A percentile compares a stretch with the other conserved stretches of the same genome.
Evolutionary conservation across 2,113 vertebrate genomes (phyloP).

Genomic region (Pachypanchax playfairii): DNA sequence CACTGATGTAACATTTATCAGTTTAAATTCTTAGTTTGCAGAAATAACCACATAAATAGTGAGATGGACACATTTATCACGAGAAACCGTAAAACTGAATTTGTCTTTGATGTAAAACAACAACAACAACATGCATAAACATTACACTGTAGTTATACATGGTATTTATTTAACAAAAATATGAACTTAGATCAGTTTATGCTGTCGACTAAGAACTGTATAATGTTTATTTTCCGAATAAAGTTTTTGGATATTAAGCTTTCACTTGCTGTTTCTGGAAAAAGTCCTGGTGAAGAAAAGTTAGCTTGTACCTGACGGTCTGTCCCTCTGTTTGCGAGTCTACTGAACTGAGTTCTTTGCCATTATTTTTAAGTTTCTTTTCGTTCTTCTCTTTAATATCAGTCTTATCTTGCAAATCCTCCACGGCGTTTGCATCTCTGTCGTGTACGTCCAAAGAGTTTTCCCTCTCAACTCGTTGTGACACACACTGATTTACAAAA

Average conservation of each 20-base stretch:
- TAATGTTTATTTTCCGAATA: no score
- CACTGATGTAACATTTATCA: no score
- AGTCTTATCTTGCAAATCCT: background rate
- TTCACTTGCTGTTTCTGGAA: no score
- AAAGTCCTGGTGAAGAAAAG: background rate
- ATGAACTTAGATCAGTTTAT: no score
- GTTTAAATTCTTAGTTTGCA: background rate
- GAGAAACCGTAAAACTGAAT: no score
- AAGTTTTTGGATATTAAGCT: no score
- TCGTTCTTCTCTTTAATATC: slow-evolving; percentile 1
- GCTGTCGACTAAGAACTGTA: no score
- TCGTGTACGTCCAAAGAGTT: slow-evolving; percentile 17
- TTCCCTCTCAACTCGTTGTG: slow-evolving; percentile 16
- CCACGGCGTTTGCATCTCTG: slow-evolving; percentile 21
- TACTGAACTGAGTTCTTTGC: background rate
- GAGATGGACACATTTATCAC: no score
- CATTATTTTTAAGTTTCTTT: slow-evolving; percentile 3
- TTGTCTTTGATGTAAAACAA: no score
- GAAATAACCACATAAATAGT: background rate
- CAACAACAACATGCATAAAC: no score
- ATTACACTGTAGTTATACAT: no score
- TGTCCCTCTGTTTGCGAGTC: slow-evolving; percentile 19
- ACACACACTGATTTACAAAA: slow-evolving; percentile 20
- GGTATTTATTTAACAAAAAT: no score
- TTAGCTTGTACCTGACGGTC: slow-evolving; percentile 48